phyloP scores from a whole-genome alignment of 2,888 invertebrate genomes.

The Galeruca laticollis region DNA sequence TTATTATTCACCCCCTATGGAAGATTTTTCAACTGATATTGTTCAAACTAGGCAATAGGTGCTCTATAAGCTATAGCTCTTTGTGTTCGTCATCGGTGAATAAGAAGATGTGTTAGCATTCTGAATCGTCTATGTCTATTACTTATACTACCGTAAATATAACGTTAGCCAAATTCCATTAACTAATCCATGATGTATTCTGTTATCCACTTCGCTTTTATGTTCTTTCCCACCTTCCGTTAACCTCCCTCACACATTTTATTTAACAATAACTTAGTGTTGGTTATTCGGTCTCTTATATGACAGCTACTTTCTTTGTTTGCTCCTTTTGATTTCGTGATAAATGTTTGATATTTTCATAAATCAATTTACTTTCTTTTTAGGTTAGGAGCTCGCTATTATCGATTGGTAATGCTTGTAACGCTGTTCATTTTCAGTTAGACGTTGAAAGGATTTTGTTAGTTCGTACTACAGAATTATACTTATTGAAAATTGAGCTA shows the following conservation, averaged over 20 bases:
- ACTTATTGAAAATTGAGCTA: too few relatives aligned
- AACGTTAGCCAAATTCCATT: constrained; percentile 29
- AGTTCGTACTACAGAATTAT: too few relatives aligned
- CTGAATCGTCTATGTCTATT: too few relatives aligned
- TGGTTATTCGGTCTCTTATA: constrained; percentile 20
- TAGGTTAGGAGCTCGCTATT: constrained; percentile 5
- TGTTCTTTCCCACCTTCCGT: constrained; percentile 33
- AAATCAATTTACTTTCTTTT: constrained; percentile 30
- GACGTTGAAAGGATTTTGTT: background rate
- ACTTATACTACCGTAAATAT: constrained; percentile 26
- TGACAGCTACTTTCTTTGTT: constrained; percentile 30
- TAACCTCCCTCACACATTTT: constrained; percentile 22
- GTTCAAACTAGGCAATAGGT: too few relatives aligned
- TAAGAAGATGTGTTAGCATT: background rate
- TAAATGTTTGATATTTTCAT: constrained; percentile 33
- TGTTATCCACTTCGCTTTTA: constrained; percentile 34
- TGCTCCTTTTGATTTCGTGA: constrained; percentile 28
- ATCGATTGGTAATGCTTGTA: background rate
- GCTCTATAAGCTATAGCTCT: too few relatives aligned
- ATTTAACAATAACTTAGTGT: constrained; percentile 30
- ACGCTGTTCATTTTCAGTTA: background rate
- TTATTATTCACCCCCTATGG: too few relatives aligned
- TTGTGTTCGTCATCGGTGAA: background rate
- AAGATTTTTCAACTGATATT: too few relatives aligned
- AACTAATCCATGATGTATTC: constrained; percentile 29